Evolutionary conservation across 2,888 invertebrate genomes (phyloP).

Genomic region (Helobdella robusta): DNA sequence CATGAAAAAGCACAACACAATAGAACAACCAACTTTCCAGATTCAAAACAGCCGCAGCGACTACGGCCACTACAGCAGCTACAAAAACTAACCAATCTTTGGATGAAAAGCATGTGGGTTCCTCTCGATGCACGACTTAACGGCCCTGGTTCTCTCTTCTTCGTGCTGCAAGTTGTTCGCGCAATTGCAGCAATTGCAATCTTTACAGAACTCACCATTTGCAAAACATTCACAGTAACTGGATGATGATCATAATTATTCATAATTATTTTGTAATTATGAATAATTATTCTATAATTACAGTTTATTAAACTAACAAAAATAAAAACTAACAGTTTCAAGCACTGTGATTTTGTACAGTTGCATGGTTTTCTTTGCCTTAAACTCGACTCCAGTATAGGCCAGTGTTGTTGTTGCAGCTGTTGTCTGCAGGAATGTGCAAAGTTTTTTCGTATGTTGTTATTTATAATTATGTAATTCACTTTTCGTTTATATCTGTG

Average conservation of each 20-base stretch:
- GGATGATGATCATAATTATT: constrained; percentile 30
- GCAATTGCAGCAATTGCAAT: constrained; percentile 95
- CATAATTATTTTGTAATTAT: not conserved
- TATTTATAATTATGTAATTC: no score
- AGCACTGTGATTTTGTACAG: constrained; percentile 94
- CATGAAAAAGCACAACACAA: no score
- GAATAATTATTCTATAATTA: not conserved
- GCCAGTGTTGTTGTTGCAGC: constrained; percentile 18
- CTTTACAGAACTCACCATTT: constrained; percentile 93
- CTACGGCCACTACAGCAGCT: no score
- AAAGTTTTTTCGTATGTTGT: no score
- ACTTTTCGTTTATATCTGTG: no score
- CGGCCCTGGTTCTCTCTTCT: constrained; percentile 83
- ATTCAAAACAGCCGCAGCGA: no score
- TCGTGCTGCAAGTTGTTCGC: constrained; percentile 91
- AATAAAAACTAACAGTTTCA: constrained; percentile 69
- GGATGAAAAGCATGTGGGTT: constrained; percentile 97
- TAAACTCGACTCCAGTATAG: constrained; percentile 40
- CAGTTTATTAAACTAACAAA: not conserved
- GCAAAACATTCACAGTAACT: constrained; percentile 97
- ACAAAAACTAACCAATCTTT: constrained; percentile 85
- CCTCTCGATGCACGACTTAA: constrained; percentile 82
- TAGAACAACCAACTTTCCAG: no score
- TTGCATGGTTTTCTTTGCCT: constrained; percentile 75
- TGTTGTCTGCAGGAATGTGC: no score